These are phyloP conservation scores for Microtus richardsoni DNA, from an alignment of 2,113 vertebrate species.

Conservation along the genomic window DNA sequence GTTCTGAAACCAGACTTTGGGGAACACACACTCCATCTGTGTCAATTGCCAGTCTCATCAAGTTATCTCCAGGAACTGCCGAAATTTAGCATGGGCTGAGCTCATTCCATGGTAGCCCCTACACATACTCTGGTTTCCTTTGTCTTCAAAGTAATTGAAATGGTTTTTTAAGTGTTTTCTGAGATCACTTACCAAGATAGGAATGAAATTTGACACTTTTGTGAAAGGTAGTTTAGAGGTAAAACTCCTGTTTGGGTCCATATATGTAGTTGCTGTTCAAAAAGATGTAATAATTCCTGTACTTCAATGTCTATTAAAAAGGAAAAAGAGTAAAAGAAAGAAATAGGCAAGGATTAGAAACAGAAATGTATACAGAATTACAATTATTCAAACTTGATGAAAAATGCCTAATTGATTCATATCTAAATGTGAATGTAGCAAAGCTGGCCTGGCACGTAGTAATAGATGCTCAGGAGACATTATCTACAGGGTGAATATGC, in stretches of 20 bases:
- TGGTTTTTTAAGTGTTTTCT: background rate
- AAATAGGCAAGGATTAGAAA: constrained; percentile 28
- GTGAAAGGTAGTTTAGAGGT: background rate
- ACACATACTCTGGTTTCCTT: background rate
- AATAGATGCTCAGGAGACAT: constrained; percentile 1
- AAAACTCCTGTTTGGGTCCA: background rate
- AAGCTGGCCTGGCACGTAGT: background rate
- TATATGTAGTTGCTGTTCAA: background rate
- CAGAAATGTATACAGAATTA: background rate
- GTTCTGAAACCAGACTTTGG: background rate
- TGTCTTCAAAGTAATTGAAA: background rate
- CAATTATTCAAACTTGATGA: constrained; percentile 10
- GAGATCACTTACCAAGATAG: background rate
- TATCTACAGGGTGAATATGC: background rate
- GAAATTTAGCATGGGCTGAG: background rate
- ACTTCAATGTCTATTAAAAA: constrained; percentile 20
- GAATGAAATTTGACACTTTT: background rate
- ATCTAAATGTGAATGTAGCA: background rate
- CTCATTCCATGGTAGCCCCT: background rate
- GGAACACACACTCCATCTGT: background rate
- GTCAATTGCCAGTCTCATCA: background rate
- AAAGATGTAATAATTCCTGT: background rate
- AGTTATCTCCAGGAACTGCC: background rate
- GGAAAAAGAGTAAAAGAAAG: background rate
- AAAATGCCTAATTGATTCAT: background rate